phyloP scores from a whole-genome alignment of 1,140 invertebrate genomes.

The Schlechtendalia chinensis region DNA sequence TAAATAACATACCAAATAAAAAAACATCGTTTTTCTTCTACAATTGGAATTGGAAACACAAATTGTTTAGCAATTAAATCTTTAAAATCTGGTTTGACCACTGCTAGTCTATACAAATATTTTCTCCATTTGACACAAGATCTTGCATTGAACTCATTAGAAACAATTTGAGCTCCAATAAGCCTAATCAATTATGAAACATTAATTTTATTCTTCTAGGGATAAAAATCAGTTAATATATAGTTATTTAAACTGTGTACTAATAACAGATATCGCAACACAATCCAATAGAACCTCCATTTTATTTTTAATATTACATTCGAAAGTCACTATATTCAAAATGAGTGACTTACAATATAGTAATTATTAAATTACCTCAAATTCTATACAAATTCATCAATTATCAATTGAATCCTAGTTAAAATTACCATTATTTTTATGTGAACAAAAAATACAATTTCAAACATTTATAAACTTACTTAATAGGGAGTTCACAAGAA shows the following conservation, averaged over 20 bases:
- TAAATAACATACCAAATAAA: conserved; percentile 48
- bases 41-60: conserved; percentile 50
- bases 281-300: too few species aligned
- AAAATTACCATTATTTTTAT: neutral
- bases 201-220: neutral
- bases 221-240: too few species aligned
- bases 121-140: conserved; percentile 48
- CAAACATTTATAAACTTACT: conserved; percentile 45
- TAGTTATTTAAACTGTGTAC: too few species aligned
- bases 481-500: conserved; percentile 47
- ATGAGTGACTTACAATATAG: too few species aligned
- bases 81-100: conserved; percentile 45
- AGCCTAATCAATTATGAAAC: conserved; percentile 37
- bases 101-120: conserved; percentile 51
- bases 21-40: conserved; percentile 49
- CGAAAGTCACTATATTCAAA: too few species aligned
- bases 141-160: conserved; percentile 49
- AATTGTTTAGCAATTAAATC: conserved; percentile 8
- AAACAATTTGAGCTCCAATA: conserved; percentile 40
- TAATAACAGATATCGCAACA: too few species aligned
- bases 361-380: too few species aligned
- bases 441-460: too few species aligned
- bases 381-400: too few species aligned
- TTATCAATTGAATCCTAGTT: too few species aligned
- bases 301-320: too few species aligned